Evolutionary conservation across 2,113 vertebrate genomes (phyloP).

Genomic region (Anguilla japonica): DNA sequence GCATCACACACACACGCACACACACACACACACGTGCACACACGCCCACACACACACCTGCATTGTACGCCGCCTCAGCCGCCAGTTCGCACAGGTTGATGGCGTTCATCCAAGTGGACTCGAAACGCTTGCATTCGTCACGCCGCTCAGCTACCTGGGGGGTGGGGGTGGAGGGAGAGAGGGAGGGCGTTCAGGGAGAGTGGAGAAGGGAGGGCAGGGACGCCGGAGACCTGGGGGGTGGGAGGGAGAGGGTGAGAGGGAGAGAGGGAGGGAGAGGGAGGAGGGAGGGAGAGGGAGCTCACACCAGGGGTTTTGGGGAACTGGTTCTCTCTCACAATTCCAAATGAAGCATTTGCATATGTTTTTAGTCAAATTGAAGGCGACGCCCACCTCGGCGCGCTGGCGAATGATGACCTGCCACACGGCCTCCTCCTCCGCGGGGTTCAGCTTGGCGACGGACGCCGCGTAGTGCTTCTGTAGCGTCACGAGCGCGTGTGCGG

Average conservation of each 20-base stretch:
- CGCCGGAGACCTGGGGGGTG: not conserved
- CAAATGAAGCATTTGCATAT: no score
- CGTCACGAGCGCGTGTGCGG: constrained; percentile 35
- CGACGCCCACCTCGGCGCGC: constrained; percentile 44
- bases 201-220: not conserved
- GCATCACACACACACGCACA: no score
- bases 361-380: not conserved
- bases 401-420: constrained; percentile 47
- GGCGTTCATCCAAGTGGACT: constrained; percentile 49
- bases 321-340: no score
- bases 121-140: constrained; percentile 40
- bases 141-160: constrained; percentile 24
- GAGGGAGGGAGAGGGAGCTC: no score
- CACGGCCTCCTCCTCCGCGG: constrained; percentile 40
- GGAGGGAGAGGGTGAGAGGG: not conserved
- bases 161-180: not conserved
- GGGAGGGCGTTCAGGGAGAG: not conserved
- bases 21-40: no score
- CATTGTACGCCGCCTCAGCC: constrained; percentile 50
- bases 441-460: constrained; percentile 34
- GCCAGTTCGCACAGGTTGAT: constrained; percentile 44
- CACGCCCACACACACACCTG: constrained; percentile 35
- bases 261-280: not conserved
- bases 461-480: constrained; percentile 43
- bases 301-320: no score